Percentiles rank a stretch among this genome's conserved stretches.
Evolutionary conservation across 1,140 invertebrate genomes (phyloP).

Genomic region (Lucilia sericata): DNA sequence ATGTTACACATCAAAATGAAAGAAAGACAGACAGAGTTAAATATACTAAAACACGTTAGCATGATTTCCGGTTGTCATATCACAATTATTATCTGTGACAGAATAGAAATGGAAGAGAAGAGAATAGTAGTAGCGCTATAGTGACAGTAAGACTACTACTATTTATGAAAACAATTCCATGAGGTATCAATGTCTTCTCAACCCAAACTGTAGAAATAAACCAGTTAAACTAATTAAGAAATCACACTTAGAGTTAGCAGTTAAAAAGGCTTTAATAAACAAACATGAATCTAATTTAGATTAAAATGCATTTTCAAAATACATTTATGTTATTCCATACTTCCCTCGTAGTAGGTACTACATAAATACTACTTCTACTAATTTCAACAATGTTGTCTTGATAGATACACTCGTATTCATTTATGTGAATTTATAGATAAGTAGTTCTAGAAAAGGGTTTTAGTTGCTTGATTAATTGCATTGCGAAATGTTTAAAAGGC

Average conservation of each 20-base stretch:
- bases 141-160: not conserved
- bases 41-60: conserved; percentile 13
- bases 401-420: not conserved
- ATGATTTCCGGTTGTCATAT: conserved; percentile 29
- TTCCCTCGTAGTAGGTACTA: not conserved
- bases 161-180: not conserved
- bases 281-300: conserved; percentile 18
- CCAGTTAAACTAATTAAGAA: conserved; percentile 13
- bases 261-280: not conserved
- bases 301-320: conserved; percentile 15
- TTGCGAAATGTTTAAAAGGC: not conserved
- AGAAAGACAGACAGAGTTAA: not conserved
- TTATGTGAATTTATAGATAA: not conserved
- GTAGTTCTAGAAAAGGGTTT: not conserved
- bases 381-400: conserved; percentile 1
- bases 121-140: not conserved
- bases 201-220: not conserved
- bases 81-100: conserved; percentile 27
- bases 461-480: not conserved
- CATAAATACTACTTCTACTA: not conserved
- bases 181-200: not conserved
- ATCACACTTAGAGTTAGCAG: conserved; percentile 10
- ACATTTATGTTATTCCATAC: not conserved
- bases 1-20: not conserved
- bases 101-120: not conserved